Percentiles rank a stretch among this genome's conserved stretches.
phyloP scores from a whole-genome alignment of 2,797 vertebrate genomes.

The Mormyrops attenuatus region DNA sequence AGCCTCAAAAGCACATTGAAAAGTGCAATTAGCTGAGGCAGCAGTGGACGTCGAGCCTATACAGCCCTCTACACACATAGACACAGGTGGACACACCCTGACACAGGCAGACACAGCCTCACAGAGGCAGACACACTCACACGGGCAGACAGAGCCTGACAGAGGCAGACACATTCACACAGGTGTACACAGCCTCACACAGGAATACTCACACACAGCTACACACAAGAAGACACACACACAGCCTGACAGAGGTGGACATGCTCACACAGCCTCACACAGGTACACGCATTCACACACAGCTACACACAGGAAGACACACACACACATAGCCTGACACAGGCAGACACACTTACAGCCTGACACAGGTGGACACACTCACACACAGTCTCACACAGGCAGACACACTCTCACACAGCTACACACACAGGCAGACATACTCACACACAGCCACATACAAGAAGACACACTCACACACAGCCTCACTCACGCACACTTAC shows the following conservation, averaged over 20 bases:
- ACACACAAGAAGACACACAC: no score
- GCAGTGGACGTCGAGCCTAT: neutral
- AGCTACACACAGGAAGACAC: neutral
- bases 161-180: neutral
- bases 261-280: no score
- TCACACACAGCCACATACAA: no score
- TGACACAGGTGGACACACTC: no score
- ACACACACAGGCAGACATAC: no score
- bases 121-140: neutral
- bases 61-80: neutral
- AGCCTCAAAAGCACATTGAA: neutral
- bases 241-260: no score
- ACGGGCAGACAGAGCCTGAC: neutral
- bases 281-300: no score
- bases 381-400: no score
- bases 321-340: no score
- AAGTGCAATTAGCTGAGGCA: conserved; percentile 4
- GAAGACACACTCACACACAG: neutral
- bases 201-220: neutral
- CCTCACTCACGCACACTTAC: neutral
- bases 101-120: neutral
- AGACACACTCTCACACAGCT: no score
- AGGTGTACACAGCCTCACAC: neutral
- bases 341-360: no score
- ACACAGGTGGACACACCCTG: neutral